Conservation (phyloP, 2,113 vertebrate genomes). For the Myiozetetes cayanensis region DNA sequence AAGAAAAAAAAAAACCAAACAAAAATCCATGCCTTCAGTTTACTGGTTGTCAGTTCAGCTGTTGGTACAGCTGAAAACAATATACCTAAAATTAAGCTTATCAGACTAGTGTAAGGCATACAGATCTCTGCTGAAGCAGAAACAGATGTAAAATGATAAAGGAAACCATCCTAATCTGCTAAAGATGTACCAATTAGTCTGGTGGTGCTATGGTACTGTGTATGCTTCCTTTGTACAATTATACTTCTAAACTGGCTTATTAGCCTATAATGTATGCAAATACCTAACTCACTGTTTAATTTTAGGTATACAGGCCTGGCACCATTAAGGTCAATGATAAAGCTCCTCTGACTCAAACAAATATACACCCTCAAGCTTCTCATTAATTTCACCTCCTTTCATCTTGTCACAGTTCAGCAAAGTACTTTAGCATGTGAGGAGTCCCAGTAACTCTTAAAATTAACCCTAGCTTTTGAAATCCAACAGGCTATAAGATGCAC, state of each 20-base stretch:
- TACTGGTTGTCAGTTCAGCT: not conserved
- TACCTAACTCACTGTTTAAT: not conserved
- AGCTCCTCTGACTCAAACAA: slow-evolving; percentile 34
- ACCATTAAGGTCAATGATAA: slow-evolving; percentile 24
- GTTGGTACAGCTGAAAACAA: slow-evolving; percentile 55
- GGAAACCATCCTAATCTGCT: not conserved
- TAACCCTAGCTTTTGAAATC: slow-evolving; percentile 39
- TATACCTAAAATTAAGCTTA: slow-evolving; percentile 5
- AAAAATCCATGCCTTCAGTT: not conserved
- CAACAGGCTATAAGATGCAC: not conserved
- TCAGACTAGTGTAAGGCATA: not conserved
- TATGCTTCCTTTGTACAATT: not conserved
- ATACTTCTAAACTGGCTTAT: not conserved
- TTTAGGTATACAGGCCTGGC: not conserved
- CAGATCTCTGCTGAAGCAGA: not conserved
- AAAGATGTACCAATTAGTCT: not conserved
- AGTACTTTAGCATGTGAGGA: slow-evolving; percentile 43
- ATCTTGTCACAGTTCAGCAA: slow-evolving; percentile 39
- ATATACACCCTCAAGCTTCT: slow-evolving; percentile 47
- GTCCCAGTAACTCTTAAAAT: slow-evolving; percentile 43
- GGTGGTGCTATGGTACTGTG: not conserved
- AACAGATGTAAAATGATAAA: slow-evolving; percentile 43
- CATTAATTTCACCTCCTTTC: slow-evolving; percentile 54
- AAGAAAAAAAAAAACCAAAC: not conserved
- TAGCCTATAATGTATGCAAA: not conserved